A percentile compares a stretch with the other conserved stretches of the same genome.
phyloP scores from a whole-genome alignment of 2,888 invertebrate genomes.

The Trichopria drosophilae region DNA sequence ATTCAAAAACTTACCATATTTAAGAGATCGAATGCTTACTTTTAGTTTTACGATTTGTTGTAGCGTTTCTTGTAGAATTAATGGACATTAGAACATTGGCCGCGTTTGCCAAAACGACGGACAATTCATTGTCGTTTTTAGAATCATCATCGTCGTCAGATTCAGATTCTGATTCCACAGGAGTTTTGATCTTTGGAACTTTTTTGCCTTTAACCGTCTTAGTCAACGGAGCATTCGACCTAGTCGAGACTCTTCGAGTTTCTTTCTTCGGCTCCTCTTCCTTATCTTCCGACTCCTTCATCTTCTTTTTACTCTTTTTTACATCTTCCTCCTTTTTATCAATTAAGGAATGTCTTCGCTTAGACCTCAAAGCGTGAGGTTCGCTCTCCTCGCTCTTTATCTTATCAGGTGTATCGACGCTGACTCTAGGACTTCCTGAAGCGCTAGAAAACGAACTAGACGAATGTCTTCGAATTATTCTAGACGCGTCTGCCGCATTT shows the following conservation, averaged over 20 bases:
- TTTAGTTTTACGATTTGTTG: constrained; percentile 43
- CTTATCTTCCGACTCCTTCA: constrained; percentile 24
- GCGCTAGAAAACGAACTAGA: constrained; percentile 80
- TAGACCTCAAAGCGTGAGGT: constrained; percentile 41
- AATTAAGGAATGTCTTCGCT: constrained; percentile 43
- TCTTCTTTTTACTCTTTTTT: constrained; percentile 43
- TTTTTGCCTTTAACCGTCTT: constrained; percentile 48
- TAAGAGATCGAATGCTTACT: constrained; percentile 2
- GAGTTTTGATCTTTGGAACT: constrained; percentile 44
- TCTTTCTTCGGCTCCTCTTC: constrained; percentile 17
- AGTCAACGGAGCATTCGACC: constrained; percentile 39
- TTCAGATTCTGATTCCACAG: constrained; percentile 40
- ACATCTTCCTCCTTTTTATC: constrained; percentile 40
- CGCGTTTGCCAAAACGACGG: constrained; percentile 55
- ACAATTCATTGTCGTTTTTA: constrained; percentile 50
- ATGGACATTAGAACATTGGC: constrained; percentile 53
- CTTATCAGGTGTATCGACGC: constrained; percentile 48
- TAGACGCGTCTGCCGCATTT: constrained; percentile 72
- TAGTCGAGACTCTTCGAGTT: constrained; percentile 39
- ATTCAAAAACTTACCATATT: constrained; percentile 23
- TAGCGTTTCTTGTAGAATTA: constrained; percentile 36
- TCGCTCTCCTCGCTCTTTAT: constrained; percentile 16
- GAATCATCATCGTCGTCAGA: constrained; percentile 38
- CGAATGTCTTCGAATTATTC: constrained; percentile 80
- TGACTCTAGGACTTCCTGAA: constrained; percentile 67